Conservation (phyloP, 1,140 invertebrate species). For the Drosophila pectinifera region DNA sequence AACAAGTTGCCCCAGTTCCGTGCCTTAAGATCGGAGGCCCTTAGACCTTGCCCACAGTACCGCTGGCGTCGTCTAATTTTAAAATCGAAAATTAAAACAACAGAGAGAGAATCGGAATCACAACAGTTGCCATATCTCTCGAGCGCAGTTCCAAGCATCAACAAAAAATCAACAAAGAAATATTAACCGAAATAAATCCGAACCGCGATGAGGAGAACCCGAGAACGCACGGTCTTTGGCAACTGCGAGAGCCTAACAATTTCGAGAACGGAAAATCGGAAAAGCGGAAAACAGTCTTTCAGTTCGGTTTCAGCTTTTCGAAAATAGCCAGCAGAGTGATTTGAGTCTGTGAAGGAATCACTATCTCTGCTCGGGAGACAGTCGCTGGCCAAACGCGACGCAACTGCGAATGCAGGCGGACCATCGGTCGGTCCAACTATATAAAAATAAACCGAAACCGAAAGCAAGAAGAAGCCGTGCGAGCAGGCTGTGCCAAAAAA, state of each 20-base stretch:
- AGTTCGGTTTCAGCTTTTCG: slow-evolving; percentile 52
- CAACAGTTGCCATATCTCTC: slow-evolving; percentile 47
- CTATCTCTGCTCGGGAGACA: slow-evolving; percentile 56
- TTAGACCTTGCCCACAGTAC: slow-evolving; percentile 57
- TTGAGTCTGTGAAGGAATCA: slow-evolving; percentile 45
- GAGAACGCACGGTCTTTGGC: slow-evolving; percentile 25
- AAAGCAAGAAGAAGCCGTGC: slow-evolving; percentile 40
- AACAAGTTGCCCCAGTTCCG: slow-evolving; percentile 70
- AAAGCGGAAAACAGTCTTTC: slow-evolving; percentile 32
- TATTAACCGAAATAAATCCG: slow-evolving; percentile 60
- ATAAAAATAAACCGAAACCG: slow-evolving; percentile 70
- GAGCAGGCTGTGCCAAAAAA: slow-evolving; percentile 73
- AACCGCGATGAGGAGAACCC: slow-evolving; percentile 15
- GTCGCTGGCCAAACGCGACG: slow-evolving; percentile 68
- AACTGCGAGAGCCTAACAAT: slow-evolving; percentile 50
- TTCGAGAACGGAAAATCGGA: slow-evolving; percentile 54
- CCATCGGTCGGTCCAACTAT: slow-evolving; percentile 50
- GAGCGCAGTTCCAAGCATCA: slow-evolving; percentile 35
- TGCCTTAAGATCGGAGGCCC: slow-evolving; percentile 38
- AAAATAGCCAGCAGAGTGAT: slow-evolving; percentile 66
- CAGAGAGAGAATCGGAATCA: slow-evolving; percentile 21
- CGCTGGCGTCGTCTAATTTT: slow-evolving; percentile 68
- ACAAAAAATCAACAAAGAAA: slow-evolving; percentile 42
- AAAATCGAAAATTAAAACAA: slow-evolving; percentile 47
- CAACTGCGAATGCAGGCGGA: slow-evolving; percentile 50